Conservation (phyloP, 2,113 vertebrate species). For the Hippocampus comes region DNA sequence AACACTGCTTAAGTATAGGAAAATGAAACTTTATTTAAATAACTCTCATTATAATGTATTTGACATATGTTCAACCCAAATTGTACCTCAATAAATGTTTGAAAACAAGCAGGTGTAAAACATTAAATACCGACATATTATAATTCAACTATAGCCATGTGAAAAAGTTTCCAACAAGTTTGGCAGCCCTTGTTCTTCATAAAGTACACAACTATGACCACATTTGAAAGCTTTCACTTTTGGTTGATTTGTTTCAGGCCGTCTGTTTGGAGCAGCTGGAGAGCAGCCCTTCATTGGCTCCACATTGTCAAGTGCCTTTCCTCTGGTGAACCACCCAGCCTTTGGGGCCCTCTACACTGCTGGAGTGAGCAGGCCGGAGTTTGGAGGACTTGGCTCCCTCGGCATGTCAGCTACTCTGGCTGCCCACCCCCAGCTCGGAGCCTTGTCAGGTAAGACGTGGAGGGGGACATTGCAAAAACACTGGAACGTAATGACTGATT, state of each 20-base stretch:
- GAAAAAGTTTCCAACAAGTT: too few species aligned
- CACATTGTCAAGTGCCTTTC: constrained; percentile 88
- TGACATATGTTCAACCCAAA: not conserved
- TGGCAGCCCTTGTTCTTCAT: too few species aligned
- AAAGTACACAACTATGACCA: too few species aligned
- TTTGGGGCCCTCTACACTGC: constrained; percentile 81
- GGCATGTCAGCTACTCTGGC: constrained; percentile 86
- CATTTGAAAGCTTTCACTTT: constrained; percentile 10
- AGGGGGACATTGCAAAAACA: not conserved
- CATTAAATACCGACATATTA: too few species aligned
- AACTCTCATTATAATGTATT: not conserved
- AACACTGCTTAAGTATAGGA: not conserved
- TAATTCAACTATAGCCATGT: too few species aligned
- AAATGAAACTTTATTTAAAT: not conserved
- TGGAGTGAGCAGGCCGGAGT: constrained; percentile 81
- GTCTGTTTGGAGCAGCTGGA: constrained; percentile 82
- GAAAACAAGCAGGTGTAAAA: too few species aligned
- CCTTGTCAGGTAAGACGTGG: constrained; percentile 79
- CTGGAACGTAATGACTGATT: not conserved
- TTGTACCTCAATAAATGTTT: too few species aligned
- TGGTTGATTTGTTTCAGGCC: constrained; percentile 66
- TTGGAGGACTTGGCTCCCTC: constrained; percentile 87
- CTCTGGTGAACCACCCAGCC: constrained; percentile 85
- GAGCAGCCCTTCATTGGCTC: constrained; percentile 86
- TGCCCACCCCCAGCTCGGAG: constrained; percentile 84